Evolutionary conservation across 2,888 invertebrate genomes (phyloP), one percentile per base, ranked within the genome.

Genomic region (Phaonia tiefii): DNA sequence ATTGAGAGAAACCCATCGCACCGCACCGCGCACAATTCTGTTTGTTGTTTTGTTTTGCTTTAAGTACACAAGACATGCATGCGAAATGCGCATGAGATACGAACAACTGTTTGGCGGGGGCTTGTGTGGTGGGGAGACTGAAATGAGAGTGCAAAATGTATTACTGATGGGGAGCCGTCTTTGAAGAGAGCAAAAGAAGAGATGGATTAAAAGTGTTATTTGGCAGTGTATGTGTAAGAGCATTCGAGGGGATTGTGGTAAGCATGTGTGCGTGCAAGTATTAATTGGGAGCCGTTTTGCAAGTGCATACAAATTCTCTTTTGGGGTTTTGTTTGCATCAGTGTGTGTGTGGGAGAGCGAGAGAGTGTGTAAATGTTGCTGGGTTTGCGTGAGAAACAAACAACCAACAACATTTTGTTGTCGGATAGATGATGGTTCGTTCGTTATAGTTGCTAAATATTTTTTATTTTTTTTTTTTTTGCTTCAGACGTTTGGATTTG

Each of bases 81-180:
- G 85, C 83, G 86, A 87, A 63, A 85, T 86, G 88, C 87, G 88
- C 89, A 88, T 88, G 89, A 86, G 88, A 86, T 86, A 86, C 86
- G n/a, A 11, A 67, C 37, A 54, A 8, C 31, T 31, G 31, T 54
- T 17, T 20, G 20, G 13, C 13, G 25, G 54, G n/a, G 31, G 31
- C 31, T 31, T 31, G 31, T 31, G 31, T 20, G 22, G 1, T n/a
- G 67, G 73, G 58, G 73, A 31, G 31, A 67, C 11, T 39, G 39
- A 63, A 49, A 44, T 22, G 39, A 54, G 25, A 66, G 26, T 51
- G 71, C 25, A 58, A 31, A 54, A 17, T 46, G 49, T 5, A 49
- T 17, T 17, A 49, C 11, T 15, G 25, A 37, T 65, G 17, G 49
- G 71, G 44, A 56, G 37, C 44, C 70, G 17, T 2, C 22, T 31